A percentile compares a stretch with the other conserved stretches of the same genome.
Evolutionary conservation across 2,113 vertebrate genomes (phyloP).

Genomic region (Sturnus vulgaris): DNA sequence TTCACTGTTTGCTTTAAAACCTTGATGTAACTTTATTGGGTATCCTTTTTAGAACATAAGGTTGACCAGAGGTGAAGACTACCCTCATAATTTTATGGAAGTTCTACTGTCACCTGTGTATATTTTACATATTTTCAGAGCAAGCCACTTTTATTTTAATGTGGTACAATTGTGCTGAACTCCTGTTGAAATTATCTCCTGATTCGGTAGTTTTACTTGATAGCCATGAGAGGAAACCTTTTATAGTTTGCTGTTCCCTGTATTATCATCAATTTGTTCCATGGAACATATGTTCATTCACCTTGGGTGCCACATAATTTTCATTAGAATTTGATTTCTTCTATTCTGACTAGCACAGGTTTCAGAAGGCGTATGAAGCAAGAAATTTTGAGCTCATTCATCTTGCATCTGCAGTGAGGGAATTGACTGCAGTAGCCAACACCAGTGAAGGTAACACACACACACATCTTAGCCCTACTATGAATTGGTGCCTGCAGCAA

Average conservation of each 20-base stretch:
- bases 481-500: neutral
- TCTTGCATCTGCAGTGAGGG: neutral
- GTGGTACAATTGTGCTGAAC: neutral
- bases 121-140: neutral
- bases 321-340: neutral
- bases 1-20: neutral
- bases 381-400: neutral
- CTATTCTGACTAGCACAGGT: neutral
- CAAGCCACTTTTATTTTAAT: neutral
- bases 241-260: neutral
- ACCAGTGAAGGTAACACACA: neutral
- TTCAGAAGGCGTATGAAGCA: neutral
- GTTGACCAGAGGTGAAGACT: neutral
- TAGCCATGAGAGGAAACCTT: neutral
- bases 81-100: neutral
- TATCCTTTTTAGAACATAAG: neutral
- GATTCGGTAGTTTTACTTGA: neutral
- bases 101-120: neutral
- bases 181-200: neutral
- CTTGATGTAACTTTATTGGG: neutral
- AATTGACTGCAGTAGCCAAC: neutral
- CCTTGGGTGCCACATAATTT: neutral
- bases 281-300: neutral
- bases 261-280: neutral
- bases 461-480: rapidly evolving